phyloP scores from a whole-genome alignment of 2,888 invertebrate species.

The Camptogramma bilineatum region DNA sequence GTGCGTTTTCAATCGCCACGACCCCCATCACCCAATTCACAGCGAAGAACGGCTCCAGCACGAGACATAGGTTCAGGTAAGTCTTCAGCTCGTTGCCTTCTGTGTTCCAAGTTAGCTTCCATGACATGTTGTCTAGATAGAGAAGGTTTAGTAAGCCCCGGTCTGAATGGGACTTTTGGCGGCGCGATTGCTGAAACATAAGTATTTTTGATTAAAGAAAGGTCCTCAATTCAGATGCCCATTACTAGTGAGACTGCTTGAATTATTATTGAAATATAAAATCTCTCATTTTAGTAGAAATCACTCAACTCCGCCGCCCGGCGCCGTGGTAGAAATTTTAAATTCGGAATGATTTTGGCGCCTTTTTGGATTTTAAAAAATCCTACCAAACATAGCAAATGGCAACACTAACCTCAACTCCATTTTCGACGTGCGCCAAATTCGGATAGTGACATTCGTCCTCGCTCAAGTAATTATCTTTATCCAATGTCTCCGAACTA shows the following conservation, averaged over 20 bases:
- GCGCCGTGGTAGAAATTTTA: conserved; percentile 1
- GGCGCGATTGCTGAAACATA: conserved; percentile 46
- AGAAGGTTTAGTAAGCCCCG: conserved; percentile 70
- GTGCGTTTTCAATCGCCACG: conserved; percentile 89
- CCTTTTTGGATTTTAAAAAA: conserved; percentile 6
- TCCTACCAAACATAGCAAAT: conserved; percentile 20
- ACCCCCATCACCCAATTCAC: conserved; percentile 91
- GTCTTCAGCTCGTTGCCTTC: conserved; percentile 86
- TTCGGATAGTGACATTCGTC: conserved; percentile 74
- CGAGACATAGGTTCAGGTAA: conserved; percentile 86
- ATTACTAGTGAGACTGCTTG: too few species aligned
- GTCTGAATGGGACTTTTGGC: conserved; percentile 62
- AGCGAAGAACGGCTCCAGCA: conserved; percentile 89
- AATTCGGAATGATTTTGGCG: background rate
- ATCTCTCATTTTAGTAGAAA: too few species aligned
- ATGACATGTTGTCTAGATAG: conserved; percentile 79
- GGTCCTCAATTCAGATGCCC: too few species aligned
- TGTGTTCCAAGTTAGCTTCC: conserved; percentile 77
- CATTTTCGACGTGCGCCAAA: conserved; percentile 60
- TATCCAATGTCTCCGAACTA: conserved; percentile 75
- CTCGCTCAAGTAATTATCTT: conserved; percentile 70
- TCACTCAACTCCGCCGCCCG: too few species aligned
- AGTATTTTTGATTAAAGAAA: background rate
- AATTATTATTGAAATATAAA: too few species aligned
- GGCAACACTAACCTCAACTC: conserved; percentile 61